A percentile compares a stretch with the other conserved stretches of the same genome.
Conservation (phyloP, 2,797 vertebrate genomes). For the Loris lydekkerianus region DNA sequence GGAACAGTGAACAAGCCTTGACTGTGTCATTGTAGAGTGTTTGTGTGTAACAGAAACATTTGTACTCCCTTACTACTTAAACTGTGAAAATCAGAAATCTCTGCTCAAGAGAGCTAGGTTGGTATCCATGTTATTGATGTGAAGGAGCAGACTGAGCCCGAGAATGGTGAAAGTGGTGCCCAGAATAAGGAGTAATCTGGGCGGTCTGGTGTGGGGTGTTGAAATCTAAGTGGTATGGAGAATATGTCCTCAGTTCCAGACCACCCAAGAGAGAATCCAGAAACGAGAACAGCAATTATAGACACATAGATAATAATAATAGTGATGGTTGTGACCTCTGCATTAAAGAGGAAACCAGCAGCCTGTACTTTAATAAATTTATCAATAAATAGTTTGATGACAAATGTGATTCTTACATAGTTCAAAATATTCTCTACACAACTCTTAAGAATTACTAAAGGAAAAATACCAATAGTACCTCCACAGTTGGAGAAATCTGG, state of each 20-base stretch:
- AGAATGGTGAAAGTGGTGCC: background rate
- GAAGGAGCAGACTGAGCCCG: background rate
- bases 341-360: background rate
- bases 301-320: background rate
- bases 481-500: background rate
- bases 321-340: background rate
- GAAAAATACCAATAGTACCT: background rate
- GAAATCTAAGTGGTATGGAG: fast-evolving
- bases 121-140: background rate
- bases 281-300: background rate
- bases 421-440: background rate
- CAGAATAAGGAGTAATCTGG: background rate
- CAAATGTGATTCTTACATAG: background rate
- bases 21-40: too few species aligned
- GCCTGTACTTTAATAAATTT: background rate
- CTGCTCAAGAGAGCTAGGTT: background rate
- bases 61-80: too few species aligned
- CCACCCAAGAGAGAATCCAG: background rate
- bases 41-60: too few species aligned
- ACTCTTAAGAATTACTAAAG: background rate
- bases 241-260: background rate
- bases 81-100: background rate
- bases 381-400: background rate
- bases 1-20: too few species aligned
- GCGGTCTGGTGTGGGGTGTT: too few species aligned